Base-by-base conservation (phyloP, 2,797 vertebrate genomes). In the Gadopsis bispinosus region DNA sequence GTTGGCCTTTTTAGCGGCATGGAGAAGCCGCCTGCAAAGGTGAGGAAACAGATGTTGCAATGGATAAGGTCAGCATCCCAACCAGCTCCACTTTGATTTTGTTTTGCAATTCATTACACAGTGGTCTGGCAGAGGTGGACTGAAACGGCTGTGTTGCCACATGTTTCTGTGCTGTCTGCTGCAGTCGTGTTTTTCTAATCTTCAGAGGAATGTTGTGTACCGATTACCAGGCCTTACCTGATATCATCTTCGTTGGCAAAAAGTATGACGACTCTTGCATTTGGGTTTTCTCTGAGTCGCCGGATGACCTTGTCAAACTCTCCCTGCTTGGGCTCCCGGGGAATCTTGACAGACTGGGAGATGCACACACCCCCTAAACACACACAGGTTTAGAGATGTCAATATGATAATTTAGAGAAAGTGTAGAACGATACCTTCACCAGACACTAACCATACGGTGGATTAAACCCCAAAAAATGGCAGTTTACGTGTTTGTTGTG, bases 241-340 rank as follows among this genome's bases (percentile, higher is more conserved):
- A 99, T 99, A 41, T 99, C 98, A 0, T 99, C 98, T 85, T 99
- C 98, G 0, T 96, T 99, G 83, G 98, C 97, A 3, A 99, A 99
- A 91, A 99, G 95, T 91, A 99, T 96, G 91, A 99, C 94, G 0
- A 96, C 98, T 69, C 98, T 93, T 3, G 98, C 98, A 0, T 98
- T 98, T 0, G 97, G 97, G 80, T 97, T 99, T 93, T 99, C 98
- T 91, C 96, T 81, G 31, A 99, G 97, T 56, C 98, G 95, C 0
- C 94, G 95, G 91, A 99, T 97, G 90, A 99, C 95, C 94, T 98
- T 99, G 94, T 98, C 97, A 6, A 97, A 99, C 92, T 98, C 97
- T n/a, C 95, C 96, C 0, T 89, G 81, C 86, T 96, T 98, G 50
- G 98, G 96, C 85, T 99, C 98, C 68, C 98, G 95, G 0, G 97